Percentiles rank a stretch among this genome's conserved stretches.
phyloP scores from a whole-genome alignment of 1,140 invertebrate species.

The Asbolus verrucosus region DNA sequence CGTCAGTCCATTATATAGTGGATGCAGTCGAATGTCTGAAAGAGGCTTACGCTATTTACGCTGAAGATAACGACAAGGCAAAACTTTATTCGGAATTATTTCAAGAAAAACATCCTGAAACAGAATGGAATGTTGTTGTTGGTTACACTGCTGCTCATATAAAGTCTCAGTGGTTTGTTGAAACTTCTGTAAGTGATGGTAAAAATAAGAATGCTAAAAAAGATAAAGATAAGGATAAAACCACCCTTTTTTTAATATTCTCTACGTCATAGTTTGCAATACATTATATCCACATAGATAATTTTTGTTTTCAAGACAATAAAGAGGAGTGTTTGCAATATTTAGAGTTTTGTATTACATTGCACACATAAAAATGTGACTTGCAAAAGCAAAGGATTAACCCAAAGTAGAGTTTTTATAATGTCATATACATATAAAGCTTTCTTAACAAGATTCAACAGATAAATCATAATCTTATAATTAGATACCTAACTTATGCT shows the following conservation, averaged over 20 bases:
- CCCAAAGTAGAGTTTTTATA: too few species aligned
- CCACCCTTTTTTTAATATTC: background rate
- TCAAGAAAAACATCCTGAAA: slow-evolving; percentile 22
- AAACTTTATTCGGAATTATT: slow-evolving; percentile 13
- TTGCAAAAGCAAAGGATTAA: too few species aligned
- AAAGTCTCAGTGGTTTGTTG: slow-evolving; percentile 12
- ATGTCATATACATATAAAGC: too few species aligned
- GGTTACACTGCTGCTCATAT: slow-evolving; percentile 4
- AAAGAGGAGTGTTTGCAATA: too few species aligned
- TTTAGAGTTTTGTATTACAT: too few species aligned
- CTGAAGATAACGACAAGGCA: background rate
- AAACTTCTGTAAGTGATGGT: slow-evolving; percentile 1
- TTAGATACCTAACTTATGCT: too few species aligned
- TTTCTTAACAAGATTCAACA: too few species aligned
- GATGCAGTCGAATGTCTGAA: slow-evolving; percentile 27
- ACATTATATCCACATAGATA: too few species aligned
- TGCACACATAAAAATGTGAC: too few species aligned
- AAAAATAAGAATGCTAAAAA: background rate
- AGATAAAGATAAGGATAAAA: background rate
- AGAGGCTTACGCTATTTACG: slow-evolving; percentile 6
- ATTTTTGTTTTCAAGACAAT: too few species aligned
- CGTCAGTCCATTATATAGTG: slow-evolving; percentile 6
- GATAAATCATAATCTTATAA: too few species aligned
- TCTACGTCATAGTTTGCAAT: too few species aligned
- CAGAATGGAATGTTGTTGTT: slow-evolving; percentile 17